These are phyloP conservation scores for Emydura subglobosa DNA, from an alignment of 2,113 vertebrate species.

Conservation along the genomic window DNA sequence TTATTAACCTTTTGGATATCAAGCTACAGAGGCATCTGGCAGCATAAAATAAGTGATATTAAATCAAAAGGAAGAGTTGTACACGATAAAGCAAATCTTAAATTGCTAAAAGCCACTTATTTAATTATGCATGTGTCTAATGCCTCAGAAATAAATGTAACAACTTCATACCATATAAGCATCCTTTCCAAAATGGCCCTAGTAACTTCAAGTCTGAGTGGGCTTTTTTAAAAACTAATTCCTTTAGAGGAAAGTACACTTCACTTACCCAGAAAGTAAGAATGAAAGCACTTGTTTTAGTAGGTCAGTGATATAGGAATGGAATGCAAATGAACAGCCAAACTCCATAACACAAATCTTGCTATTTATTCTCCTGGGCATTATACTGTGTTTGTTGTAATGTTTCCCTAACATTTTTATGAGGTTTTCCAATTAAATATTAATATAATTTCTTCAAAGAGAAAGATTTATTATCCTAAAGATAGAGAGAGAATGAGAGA, in stretches of 20 bases:
- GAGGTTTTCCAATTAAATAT: conserved; percentile 81
- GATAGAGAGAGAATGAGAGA: conserved; percentile 34
- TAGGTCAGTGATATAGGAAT: conserved; percentile 75
- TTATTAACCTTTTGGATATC: conserved; percentile 60
- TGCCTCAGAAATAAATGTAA: conserved; percentile 65
- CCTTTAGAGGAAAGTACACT: conserved; percentile 46
- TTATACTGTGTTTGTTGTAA: conserved; percentile 70
- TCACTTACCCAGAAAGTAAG: conserved; percentile 34
- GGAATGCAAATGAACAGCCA: conserved; percentile 75
- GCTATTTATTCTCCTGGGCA: conserved; percentile 71
- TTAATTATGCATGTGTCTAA: conserved; percentile 69
- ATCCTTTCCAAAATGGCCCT: conserved; percentile 38
- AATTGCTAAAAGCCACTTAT: conserved; percentile 58
- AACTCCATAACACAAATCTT: conserved; percentile 59
- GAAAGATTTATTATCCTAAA: conserved; percentile 61
- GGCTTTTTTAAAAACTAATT: conserved; percentile 52
- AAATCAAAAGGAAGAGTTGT: conserved; percentile 37
- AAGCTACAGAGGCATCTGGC: conserved; percentile 22
- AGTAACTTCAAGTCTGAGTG: conserved; percentile 35
- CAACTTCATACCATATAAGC: conserved; percentile 39
- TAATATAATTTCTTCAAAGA: conserved; percentile 75
- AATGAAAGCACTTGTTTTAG: conserved; percentile 60
- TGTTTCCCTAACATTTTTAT: conserved; percentile 78
- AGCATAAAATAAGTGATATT: conserved; percentile 45
- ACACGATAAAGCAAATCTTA: conserved; percentile 18